Base-by-base conservation (phyloP, 2,888 invertebrate genomes). In the Thelaira solivaga region DNA sequence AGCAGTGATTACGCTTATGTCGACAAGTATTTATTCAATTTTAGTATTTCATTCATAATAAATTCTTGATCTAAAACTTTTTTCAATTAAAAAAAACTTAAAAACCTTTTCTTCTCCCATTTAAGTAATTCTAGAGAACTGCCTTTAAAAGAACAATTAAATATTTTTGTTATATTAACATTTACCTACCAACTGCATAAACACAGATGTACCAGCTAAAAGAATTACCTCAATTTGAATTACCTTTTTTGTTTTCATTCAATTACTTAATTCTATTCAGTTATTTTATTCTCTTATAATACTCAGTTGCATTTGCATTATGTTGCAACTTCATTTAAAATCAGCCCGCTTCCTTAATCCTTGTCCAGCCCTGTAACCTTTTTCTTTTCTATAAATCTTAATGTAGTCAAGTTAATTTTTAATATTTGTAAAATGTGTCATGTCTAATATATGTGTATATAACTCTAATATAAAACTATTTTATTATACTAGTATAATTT, bases 111-210 rank as follows among this genome's bases (percentile, higher is more conserved):
- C n/a, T n/a, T n/a, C n/a, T n/a, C 2, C 16, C 22, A 18, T 36
- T 34, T 43, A 18, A 20, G 18, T 16, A n/a, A 1, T 6, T 41
- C 31, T 22, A 20, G n/a, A 10, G 8, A 53, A 64, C 39, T 65
- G 47, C 39, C 47, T 47, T 22, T 20, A 2, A 13, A 49, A 24
- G n/a, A 22, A 26, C 8, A 13, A 39, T 18, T 1, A 0, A 65
- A 24, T 61, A n/a, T n/a, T n/a, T n/a, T 74, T 75, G 67, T 75
- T 68, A 74, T 61, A 74, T 68, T 74, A 67, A 68, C 74, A 74
- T 74, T 61, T 45, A 45, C 51, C 24, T 47, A 49, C 45, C 36
- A 49, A 34, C n/a, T n/a, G n/a, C 36, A 53, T 59, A 72, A 43
- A 45, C 45, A n/a, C n/a, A 13, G 16, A 16, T 4, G 13, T 53